Evolutionary conservation across 2,797 vertebrate species (phyloP).

Genomic region (Sarcophilus harrisii): DNA sequence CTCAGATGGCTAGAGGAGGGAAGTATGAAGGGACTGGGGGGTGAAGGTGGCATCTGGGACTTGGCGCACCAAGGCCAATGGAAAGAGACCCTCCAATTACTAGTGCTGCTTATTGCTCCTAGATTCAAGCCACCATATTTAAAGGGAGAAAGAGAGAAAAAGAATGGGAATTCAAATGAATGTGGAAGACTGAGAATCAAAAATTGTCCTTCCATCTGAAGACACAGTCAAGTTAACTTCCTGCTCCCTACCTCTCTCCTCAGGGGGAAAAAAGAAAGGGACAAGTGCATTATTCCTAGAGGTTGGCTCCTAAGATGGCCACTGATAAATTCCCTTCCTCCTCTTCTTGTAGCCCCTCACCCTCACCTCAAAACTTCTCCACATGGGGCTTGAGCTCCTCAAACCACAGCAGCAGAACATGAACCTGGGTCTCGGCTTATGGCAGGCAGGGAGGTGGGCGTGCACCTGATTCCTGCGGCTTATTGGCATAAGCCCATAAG

Average conservation of each 20-base stretch:
- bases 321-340: not conserved
- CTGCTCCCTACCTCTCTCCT: not conserved
- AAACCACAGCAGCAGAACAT: not conserved
- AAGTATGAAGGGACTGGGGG: not conserved
- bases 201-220: not conserved
- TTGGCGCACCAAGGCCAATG: not conserved
- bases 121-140: not conserved
- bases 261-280: not conserved
- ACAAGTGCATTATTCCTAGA: not conserved
- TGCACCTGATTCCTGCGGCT: not conserved
- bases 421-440: not conserved
- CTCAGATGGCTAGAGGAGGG: not conserved
- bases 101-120: not conserved
- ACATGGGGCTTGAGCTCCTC: not conserved
- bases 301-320: not conserved
- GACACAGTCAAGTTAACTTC: not conserved
- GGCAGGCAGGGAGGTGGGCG: not conserved
- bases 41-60: not conserved
- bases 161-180: not conserved
- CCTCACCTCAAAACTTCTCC: not conserved
- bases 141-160: not conserved
- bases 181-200: not conserved
- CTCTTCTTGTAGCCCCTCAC: not conserved
- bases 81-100: not conserved
- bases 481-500: rapidly evolving